A percentile compares a stretch with the other conserved stretches of the same genome.
Conservation (phyloP, 2,888 invertebrate genomes). For the Chloromyia formosa region DNA sequence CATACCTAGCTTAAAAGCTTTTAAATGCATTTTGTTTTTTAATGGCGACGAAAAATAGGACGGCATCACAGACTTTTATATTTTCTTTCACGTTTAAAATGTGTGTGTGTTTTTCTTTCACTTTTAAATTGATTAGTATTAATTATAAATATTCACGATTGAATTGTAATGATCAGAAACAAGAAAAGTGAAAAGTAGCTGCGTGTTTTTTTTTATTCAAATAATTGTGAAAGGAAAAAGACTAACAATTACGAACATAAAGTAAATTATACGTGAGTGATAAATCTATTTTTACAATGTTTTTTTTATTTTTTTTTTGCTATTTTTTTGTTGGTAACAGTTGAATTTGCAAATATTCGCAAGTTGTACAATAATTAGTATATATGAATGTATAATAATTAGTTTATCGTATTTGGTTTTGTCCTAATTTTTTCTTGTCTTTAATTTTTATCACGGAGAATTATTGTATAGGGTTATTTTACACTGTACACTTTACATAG, state of each 20-base stretch:
- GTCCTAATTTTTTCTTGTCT: not conserved
- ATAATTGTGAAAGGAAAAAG: not conserved
- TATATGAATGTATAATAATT: too few species aligned
- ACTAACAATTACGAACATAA: not conserved
- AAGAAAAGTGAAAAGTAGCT: too few species aligned
- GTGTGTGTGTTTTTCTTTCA: not conserved
- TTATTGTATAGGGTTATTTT: not conserved
- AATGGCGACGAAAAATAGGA: slow-evolving; percentile 35
- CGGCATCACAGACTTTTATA: slow-evolving; percentile 42
- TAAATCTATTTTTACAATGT: too few species aligned
- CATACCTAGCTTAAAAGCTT: not conserved
- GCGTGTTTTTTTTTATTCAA: too few species aligned
- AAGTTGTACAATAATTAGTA: not conserved
- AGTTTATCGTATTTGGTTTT: not conserved
- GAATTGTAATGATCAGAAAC: too few species aligned
- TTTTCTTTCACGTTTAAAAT: not conserved
- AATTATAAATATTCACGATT: too few species aligned
- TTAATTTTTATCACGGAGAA: not conserved
- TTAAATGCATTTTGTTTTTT: not conserved
- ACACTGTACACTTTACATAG: not conserved
- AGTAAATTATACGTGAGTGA: not conserved
- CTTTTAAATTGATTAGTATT: not conserved
- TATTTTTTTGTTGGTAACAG: not conserved
- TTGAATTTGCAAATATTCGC: not conserved
- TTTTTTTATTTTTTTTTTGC: too few species aligned